Percentiles rank a stretch among this genome's conserved stretches.
These are phyloP conservation scores for Pandemis corylana DNA, from an alignment of 2,888 invertebrate species.

Conservation along the genomic window DNA sequence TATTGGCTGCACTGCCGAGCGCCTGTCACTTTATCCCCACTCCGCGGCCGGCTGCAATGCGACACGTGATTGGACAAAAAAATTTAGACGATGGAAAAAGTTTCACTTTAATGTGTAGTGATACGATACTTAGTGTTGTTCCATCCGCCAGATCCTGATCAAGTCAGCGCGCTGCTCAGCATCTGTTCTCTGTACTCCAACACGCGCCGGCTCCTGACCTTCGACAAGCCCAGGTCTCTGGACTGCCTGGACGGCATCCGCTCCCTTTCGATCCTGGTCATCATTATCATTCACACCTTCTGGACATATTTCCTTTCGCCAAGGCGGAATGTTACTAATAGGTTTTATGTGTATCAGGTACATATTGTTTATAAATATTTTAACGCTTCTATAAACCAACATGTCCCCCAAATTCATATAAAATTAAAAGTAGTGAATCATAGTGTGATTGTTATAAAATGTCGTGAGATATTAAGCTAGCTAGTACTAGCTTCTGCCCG, in stretches of 20 bases:
- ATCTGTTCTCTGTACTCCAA: conserved; percentile 17
- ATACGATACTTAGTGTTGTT: background rate
- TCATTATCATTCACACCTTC: background rate
- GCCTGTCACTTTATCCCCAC: too few species aligned
- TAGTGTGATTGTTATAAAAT: too few species aligned
- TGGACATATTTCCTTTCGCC: background rate
- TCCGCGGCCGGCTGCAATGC: too few species aligned
- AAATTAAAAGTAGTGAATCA: too few species aligned
- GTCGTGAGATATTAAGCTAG: too few species aligned
- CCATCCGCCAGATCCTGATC: background rate
- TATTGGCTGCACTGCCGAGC: too few species aligned
- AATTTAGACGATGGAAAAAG: too few species aligned
- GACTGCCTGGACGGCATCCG: conserved; percentile 22
- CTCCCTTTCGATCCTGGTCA: background rate
- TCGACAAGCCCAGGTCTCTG: background rate
- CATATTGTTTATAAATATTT: background rate
- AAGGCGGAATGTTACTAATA: background rate
- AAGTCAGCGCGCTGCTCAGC: background rate
- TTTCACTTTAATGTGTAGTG: too few species aligned
- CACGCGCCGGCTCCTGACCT: conserved; percentile 9
- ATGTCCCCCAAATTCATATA: too few species aligned
- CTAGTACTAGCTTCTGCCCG: too few species aligned
- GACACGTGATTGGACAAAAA: too few species aligned
- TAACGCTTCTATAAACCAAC: too few species aligned
- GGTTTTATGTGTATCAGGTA: background rate